Conservation (phyloP, 2,113 vertebrate species). For the Philantomba maxwellii region DNA sequence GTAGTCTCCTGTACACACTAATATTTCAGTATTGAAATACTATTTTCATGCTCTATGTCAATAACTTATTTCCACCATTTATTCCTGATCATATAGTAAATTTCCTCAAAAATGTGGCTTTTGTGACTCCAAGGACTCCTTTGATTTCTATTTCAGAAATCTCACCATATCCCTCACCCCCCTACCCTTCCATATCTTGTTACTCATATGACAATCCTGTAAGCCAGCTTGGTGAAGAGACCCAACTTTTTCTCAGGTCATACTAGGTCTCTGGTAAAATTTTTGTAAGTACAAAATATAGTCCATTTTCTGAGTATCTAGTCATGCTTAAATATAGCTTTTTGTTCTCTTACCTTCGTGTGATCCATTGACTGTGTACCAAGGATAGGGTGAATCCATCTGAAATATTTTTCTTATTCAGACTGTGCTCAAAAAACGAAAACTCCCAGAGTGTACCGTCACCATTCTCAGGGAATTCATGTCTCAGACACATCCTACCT, state of each 20-base stretch:
- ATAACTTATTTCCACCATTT: background rate
- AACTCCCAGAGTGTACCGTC: background rate
- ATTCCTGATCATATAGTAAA: background rate
- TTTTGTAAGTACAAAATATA: background rate
- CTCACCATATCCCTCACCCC: background rate
- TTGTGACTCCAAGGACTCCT: background rate
- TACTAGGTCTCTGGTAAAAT: background rate
- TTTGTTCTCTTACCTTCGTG: background rate
- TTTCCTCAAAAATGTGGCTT: background rate
- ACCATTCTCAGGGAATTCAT: background rate
- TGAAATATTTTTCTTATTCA: background rate
- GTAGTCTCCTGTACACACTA: background rate
- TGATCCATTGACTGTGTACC: background rate
- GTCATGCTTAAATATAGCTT: background rate
- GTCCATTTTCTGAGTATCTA: background rate
- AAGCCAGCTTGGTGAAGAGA: too few species aligned
- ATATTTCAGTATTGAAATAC: slow-evolving; percentile 7
- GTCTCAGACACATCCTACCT: background rate
- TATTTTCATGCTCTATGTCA: background rate
- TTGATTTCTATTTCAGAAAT: background rate
- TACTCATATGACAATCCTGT: background rate
- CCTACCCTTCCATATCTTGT: background rate
- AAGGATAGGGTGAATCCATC: background rate
- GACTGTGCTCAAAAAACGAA: background rate
- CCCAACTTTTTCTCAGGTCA: background rate